Conservation (phyloP, 2,113 vertebrate species). For the Clarias macrocephalus region DNA sequence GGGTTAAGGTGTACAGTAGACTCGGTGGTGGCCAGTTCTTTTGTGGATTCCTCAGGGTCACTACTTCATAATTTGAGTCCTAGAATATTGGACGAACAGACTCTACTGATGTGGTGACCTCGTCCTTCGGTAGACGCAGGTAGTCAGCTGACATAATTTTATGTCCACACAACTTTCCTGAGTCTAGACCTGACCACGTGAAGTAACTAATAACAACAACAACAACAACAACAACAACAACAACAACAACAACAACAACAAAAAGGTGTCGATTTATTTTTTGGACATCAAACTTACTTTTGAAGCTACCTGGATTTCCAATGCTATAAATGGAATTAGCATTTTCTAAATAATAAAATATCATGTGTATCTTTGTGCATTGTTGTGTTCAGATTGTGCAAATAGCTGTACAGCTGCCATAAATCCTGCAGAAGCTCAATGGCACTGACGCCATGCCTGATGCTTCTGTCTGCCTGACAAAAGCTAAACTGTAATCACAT, state of each 20-base stretch:
- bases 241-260: too few species aligned
- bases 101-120: too few species aligned
- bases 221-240: background rate
- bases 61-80: too few species aligned
- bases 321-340: background rate
- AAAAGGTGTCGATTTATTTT: background rate
- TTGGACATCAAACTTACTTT: background rate
- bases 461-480: conserved; percentile 19
- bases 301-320: background rate
- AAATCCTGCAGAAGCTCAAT: background rate
- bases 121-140: too few species aligned
- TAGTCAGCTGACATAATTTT: too few species aligned
- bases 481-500: conserved; percentile 41
- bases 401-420: background rate
- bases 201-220: too few species aligned
- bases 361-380: background rate
- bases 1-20: too few species aligned
- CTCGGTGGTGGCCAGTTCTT: too few species aligned
- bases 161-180: too few species aligned
- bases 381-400: background rate
- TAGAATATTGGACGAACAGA: too few species aligned
- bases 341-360: background rate
- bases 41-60: too few species aligned
- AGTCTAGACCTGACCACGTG: too few species aligned
- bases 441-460: conserved; percentile 14